phyloP scores from a whole-genome alignment of 2,113 vertebrate genomes.

The Otolemur garnettii region DNA sequence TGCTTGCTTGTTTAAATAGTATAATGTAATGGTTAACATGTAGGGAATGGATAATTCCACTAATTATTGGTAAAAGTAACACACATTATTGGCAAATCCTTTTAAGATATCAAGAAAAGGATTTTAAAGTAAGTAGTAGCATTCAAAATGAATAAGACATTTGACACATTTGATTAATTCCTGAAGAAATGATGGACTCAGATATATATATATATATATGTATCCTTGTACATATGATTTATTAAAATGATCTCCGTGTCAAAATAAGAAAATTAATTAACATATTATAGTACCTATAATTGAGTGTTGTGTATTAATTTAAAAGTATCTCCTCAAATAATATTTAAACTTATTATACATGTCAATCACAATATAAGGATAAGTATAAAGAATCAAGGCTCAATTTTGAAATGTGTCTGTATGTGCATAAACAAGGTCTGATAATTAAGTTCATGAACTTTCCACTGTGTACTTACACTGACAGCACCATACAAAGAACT shows the following conservation, averaged over 20 bases:
- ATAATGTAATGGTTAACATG: not conserved
- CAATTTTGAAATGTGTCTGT: not conserved
- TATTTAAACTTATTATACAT: constrained; percentile 27
- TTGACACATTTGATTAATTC: constrained; percentile 20
- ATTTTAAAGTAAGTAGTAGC: constrained; percentile 15
- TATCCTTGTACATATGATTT: constrained; percentile 3
- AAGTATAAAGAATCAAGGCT: constrained; percentile 3
- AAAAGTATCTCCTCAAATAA: constrained; percentile 32
- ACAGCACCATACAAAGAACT: too few relatives aligned
- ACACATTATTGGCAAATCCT: not conserved
- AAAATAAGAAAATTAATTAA: constrained; percentile 30
- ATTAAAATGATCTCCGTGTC: constrained; percentile 11
- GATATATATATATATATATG: not conserved
- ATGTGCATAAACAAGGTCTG: not conserved
- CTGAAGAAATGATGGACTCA: not conserved
- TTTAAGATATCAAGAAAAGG: constrained; percentile 27
- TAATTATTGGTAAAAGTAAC: not conserved
- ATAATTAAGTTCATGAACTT: too few relatives aligned
- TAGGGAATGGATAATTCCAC: not conserved
- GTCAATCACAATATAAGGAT: not conserved
- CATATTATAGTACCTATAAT: not conserved
- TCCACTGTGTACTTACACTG: too few relatives aligned
- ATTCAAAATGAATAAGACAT: constrained; percentile 29
- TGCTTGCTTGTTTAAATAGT: not conserved
- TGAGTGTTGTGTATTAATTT: not conserved